phyloP scores from a whole-genome alignment of 2,797 vertebrate species.

The Malacoraja senta region DNA sequence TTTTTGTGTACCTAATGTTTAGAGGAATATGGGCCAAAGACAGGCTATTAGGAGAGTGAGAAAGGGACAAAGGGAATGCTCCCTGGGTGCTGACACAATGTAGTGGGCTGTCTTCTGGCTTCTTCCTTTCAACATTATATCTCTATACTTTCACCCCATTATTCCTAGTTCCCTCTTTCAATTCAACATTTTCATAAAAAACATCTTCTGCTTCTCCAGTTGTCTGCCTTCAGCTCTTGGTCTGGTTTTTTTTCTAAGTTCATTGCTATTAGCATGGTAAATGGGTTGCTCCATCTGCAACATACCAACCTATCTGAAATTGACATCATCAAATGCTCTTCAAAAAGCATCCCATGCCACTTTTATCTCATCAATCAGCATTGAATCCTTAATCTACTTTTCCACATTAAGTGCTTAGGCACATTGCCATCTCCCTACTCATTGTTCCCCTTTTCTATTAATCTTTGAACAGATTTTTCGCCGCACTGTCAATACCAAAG shows the following conservation, averaged over 20 bases:
- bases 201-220: no score
- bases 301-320: neutral
- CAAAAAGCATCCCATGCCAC: neutral
- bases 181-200: neutral
- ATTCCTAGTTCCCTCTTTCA: neutral
- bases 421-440: neutral
- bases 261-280: neutral
- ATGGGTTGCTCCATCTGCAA: neutral
- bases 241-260: neutral
- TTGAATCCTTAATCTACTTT: neutral
- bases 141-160: neutral
- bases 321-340: neutral
- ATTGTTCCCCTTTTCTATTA: neutral
- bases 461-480: no score
- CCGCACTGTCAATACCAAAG: neutral
- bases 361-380: neutral
- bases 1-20: no score
- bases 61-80: no score
- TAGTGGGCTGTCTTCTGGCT: no score
- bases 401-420: neutral
- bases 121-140: neutral
- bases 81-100: no score
- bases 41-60: no score
- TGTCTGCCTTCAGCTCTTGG: no score
- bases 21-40: no score